Percentiles rank a stretch among this genome's conserved stretches.
These are phyloP conservation scores for Lucifuga dentata DNA, from an alignment of 2,113 vertebrate genomes.

Conservation along the genomic window DNA sequence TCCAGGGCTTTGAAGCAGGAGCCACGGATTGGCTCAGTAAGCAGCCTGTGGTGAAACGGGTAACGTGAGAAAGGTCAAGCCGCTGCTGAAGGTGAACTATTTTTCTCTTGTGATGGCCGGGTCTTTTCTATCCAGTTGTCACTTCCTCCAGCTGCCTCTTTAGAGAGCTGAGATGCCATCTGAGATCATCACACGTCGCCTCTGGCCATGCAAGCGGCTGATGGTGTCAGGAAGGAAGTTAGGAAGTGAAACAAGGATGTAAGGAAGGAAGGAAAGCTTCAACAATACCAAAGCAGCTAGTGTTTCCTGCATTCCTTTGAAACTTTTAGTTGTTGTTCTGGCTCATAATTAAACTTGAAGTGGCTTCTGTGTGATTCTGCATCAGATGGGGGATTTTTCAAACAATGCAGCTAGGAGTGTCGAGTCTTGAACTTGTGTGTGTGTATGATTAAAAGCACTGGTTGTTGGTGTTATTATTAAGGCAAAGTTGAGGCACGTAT, in stretches of 20 bases:
- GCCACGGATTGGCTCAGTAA: conserved; percentile 36
- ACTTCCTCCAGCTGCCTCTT: conserved; percentile 73
- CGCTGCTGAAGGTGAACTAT: conserved; percentile 44
- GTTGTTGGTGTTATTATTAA: conserved; percentile 42
- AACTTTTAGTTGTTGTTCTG: conserved; percentile 4
- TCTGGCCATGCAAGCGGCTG: conserved; percentile 27
- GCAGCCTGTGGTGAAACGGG: conserved; percentile 43
- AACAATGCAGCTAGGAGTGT: conserved; percentile 7
- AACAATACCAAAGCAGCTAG: conserved; percentile 39
- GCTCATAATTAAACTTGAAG: conserved; percentile 18
- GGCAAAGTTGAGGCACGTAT: conserved; percentile 43
- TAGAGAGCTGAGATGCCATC: conserved; percentile 40
- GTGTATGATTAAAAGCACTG: conserved; percentile 29
- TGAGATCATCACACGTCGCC: conserved; percentile 29
- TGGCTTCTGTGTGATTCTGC: conserved; percentile 26
- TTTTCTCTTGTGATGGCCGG: conserved; percentile 34
- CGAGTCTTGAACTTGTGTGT: conserved; percentile 12
- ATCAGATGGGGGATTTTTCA: conserved; percentile 40
- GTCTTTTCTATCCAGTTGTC: conserved; percentile 60
- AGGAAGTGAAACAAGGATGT: conserved; percentile 63
- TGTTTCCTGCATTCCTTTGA: conserved; percentile 45
- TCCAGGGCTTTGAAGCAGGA: conserved; percentile 49
- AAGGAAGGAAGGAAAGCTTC: conserved; percentile 49
- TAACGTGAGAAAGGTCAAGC: conserved; percentile 68
- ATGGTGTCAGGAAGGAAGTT: conserved; percentile 46